phyloP scores from a whole-genome alignment of 2,888 invertebrate genomes.

The Plutella xylostella region DNA sequence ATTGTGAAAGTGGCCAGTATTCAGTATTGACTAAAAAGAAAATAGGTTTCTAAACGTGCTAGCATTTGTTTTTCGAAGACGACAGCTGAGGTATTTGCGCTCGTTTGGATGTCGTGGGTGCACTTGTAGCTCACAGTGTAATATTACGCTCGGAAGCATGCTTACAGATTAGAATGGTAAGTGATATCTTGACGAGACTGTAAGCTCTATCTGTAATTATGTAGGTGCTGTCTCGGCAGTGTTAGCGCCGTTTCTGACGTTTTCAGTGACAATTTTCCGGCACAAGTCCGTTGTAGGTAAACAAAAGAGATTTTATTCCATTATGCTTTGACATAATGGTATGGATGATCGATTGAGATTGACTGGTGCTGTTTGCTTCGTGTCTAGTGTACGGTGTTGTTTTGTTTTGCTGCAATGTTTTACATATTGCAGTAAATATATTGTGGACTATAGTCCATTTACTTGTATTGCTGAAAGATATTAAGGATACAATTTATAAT shows the following conservation, averaged over 20 bases:
- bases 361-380: too few species aligned
- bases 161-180: slow-evolving; percentile 5
- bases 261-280: too few species aligned
- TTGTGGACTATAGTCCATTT: too few species aligned
- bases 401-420: too few species aligned
- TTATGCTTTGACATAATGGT: too few species aligned
- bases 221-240: background rate
- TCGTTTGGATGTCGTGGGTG: background rate
- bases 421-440: too few species aligned
- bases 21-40: background rate
- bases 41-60: background rate
- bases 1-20: slow-evolving; percentile 5
- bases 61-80: slow-evolving; percentile 1
- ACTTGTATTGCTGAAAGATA: too few species aligned
- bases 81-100: slow-evolving; percentile 1
- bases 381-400: too few species aligned
- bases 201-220: background rate
- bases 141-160: slow-evolving; percentile 2
- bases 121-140: background rate
- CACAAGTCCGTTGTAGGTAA: too few species aligned
- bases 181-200: background rate
- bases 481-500: too few species aligned
- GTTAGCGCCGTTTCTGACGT: background rate
- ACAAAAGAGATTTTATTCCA: too few species aligned
- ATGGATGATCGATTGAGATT: too few species aligned